Conservation (phyloP, 2,888 invertebrate species). For the Lasioglossum calceatum region DNA sequence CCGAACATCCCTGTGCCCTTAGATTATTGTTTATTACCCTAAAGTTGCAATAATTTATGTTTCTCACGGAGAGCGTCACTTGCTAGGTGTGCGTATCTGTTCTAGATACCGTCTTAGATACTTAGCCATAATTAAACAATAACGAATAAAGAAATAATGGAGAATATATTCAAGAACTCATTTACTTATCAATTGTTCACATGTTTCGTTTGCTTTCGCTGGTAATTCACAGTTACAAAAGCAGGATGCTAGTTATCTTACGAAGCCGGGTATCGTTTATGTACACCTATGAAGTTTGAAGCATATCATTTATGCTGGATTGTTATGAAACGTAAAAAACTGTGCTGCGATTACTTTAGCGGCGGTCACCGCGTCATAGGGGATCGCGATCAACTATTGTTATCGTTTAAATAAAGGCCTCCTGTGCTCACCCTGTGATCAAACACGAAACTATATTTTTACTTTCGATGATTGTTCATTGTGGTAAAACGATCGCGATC, state of each 20-base stretch:
- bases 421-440: not conserved
- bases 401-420: not conserved
- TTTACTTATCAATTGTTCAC: not conserved
- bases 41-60: not conserved
- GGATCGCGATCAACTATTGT: not conserved
- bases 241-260: slow-evolving; percentile 9
- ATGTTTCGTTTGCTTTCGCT: not conserved
- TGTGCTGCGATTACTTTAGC: not conserved
- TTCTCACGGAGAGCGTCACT: not conserved
- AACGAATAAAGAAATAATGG: slow-evolving; percentile 46
- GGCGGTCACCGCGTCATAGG: slow-evolving; percentile 16
- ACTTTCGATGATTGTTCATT: slow-evolving; percentile 13
- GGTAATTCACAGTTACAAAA: slow-evolving; percentile 3
- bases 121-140: not conserved
- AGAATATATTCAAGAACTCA: slow-evolving; percentile 59
- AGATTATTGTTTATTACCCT: not conserved
- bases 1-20: not conserved
- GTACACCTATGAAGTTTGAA: slow-evolving; percentile 52
- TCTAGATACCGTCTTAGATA: not conserved
- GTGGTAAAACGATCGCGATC: slow-evolving; percentile 51
- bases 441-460: slow-evolving; percentile 30
- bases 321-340: slow-evolving; percentile 17
- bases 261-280: slow-evolving; percentile 53
- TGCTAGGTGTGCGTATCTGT: not conserved
- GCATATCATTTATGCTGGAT: slow-evolving; percentile 18